Percentiles rank a stretch among this genome's conserved stretches.
Conservation (phyloP, 1,140 invertebrate genomes). For the Drosophila nigrodunni region DNA sequence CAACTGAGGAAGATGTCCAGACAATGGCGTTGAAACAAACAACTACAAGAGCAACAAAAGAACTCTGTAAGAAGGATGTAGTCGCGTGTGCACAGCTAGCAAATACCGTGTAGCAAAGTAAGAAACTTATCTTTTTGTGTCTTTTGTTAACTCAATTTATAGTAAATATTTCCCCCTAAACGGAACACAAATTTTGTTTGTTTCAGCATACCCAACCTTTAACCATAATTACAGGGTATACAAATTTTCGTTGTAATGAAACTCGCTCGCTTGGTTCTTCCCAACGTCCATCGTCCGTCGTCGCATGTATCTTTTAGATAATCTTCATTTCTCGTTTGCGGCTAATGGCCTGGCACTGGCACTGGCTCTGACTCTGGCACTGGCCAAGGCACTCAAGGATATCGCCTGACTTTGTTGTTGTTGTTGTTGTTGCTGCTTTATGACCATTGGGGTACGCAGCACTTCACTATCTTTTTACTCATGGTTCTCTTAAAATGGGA, state of each 20-base stretch:
- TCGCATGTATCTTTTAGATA: constrained; percentile 82
- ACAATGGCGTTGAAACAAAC: constrained; percentile 60
- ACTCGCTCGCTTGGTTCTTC: constrained; percentile 46
- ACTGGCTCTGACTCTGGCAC: constrained; percentile 54
- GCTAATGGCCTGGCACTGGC: constrained; percentile 79
- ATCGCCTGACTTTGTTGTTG: constrained; percentile 64
- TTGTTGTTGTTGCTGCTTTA: constrained; percentile 40
- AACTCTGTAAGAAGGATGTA: constrained; percentile 7
- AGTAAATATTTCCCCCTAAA: too few species aligned
- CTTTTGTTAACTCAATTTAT: not conserved
- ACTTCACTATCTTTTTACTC: constrained; percentile 63
- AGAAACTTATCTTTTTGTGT: too few species aligned
- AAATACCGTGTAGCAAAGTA: constrained; percentile 6
- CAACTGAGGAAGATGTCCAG: constrained; percentile 36
- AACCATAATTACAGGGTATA: constrained; percentile 20
- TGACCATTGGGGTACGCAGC: constrained; percentile 48
- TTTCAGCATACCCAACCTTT: not conserved
- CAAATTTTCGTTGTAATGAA: constrained; percentile 69
- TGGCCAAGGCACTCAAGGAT: constrained; percentile 75
- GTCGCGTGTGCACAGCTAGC: not conserved
- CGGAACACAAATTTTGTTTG: too few species aligned
- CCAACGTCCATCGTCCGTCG: constrained; percentile 30
- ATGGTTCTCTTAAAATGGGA: constrained; percentile 73
- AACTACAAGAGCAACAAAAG: constrained; percentile 17
- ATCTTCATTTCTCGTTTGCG: constrained; percentile 83